Percentiles rank a stretch among this genome's conserved stretches.
Evolutionary conservation across 2,888 invertebrate genomes (phyloP).

Genomic region (Pterostichus madidus): DNA sequence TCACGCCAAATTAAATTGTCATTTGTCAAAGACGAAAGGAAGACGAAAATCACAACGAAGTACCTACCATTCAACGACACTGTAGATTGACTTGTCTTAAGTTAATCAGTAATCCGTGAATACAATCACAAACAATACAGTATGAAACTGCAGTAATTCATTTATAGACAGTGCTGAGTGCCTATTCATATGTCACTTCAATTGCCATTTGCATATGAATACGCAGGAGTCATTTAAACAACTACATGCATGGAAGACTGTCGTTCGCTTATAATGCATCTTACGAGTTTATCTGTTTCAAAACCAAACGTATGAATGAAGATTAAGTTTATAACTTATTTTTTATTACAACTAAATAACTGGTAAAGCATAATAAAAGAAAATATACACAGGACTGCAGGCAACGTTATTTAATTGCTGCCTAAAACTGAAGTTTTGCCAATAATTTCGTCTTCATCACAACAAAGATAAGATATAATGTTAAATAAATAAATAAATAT

Average conservation of each 20-base stretch:
- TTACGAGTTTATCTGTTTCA: neutral
- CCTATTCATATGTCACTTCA: conserved; percentile 44
- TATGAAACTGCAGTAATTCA: conserved; percentile 47
- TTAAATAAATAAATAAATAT: too few relatives aligned
- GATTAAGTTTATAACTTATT: too few relatives aligned
- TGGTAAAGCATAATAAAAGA: too few relatives aligned
- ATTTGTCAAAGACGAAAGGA: neutral
- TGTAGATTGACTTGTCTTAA: conserved; percentile 41
- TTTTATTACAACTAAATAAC: too few relatives aligned
- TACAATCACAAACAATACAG: conserved; percentile 32
- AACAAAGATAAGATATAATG: too few relatives aligned
- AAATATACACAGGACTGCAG: too few relatives aligned
- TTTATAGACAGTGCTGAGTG: conserved; percentile 42
- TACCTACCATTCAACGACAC: neutral
- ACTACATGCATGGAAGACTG: neutral
- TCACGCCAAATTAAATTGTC: neutral
- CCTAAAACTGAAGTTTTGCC: too few relatives aligned
- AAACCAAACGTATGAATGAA: conserved; percentile 9
- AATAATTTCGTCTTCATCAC: too few relatives aligned
- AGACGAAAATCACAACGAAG: conserved; percentile 6
- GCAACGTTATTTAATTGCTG: too few relatives aligned
- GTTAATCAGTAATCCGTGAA: conserved; percentile 40
- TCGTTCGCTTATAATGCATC: conserved; percentile 2
- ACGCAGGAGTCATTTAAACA: conserved; percentile 33
- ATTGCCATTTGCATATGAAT: conserved; percentile 31